These are phyloP conservation scores for Aspidiotus rigidus DNA, from an alignment of 2,888 invertebrate species.

Conservation along the genomic window DNA sequence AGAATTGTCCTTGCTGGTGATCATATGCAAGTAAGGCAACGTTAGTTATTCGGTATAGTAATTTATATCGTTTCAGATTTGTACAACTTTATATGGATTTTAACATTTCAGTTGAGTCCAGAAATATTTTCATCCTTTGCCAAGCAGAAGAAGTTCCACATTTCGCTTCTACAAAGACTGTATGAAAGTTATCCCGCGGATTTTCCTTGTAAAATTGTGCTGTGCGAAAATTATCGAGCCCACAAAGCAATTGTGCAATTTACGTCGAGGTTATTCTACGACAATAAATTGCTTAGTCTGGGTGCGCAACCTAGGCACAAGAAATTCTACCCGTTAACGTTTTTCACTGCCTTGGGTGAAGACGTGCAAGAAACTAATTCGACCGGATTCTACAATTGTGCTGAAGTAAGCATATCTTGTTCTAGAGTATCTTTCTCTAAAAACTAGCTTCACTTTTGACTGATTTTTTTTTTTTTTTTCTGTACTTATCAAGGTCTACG, in stretches of 20 bases:
- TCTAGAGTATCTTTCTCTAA: too few relatives aligned
- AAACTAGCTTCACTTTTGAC: too few relatives aligned
- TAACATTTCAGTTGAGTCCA: constrained; percentile 56
- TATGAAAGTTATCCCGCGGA: constrained; percentile 64
- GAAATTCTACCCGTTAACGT: constrained; percentile 63
- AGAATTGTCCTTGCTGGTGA: constrained; percentile 74
- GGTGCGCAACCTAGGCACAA: constrained; percentile 62
- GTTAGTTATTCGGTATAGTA: neutral
- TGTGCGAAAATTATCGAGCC: constrained; percentile 74
- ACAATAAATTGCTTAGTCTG: constrained; percentile 62
- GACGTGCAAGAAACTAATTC: constrained; percentile 68
- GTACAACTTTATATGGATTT: neutral
- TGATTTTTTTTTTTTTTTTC: too few relatives aligned
- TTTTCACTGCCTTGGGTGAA: constrained; percentile 69
- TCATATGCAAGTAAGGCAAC: constrained; percentile 55
- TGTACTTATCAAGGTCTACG: constrained; percentile 49
- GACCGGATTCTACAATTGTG: constrained; percentile 72
- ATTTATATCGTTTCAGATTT: too few relatives aligned
- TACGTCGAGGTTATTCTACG: constrained; percentile 73
- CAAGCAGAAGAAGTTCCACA: constrained; percentile 58
- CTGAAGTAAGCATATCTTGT: constrained; percentile 50
- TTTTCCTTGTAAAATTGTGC: constrained; percentile 66
- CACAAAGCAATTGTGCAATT: constrained; percentile 70
- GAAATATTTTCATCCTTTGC: constrained; percentile 69
- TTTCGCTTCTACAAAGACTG: constrained; percentile 66